phyloP scores from a whole-genome alignment of 1,140 invertebrate species.

The Temnothorax longispinosus region DNA sequence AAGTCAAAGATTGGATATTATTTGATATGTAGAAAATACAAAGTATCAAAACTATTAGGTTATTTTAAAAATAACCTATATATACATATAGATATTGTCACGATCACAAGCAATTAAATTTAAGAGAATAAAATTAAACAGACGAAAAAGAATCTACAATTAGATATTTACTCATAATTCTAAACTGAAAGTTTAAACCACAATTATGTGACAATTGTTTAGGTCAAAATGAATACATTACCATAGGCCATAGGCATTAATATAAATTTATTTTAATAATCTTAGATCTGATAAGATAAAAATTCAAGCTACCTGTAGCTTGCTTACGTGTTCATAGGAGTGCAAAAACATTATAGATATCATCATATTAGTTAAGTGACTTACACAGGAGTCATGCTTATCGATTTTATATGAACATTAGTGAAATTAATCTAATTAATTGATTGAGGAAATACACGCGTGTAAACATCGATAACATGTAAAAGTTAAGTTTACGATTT shows the following conservation, averaged over 20 bases:
- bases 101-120: background rate
- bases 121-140: background rate
- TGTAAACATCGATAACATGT: background rate
- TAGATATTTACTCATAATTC: background rate
- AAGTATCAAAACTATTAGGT: background rate
- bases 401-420: background rate
- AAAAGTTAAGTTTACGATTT: background rate
- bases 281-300: slow-evolving; percentile 43
- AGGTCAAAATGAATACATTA: background rate
- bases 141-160: background rate
- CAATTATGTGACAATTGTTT: slow-evolving; percentile 9
- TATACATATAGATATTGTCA: background rate
- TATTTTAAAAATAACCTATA: background rate
- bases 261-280: slow-evolving; percentile 12
- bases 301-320: slow-evolving; percentile 9
- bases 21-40: background rate
- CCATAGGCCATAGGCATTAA: background rate
- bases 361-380: background rate
- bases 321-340: slow-evolving; percentile 26
- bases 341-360: slow-evolving; percentile 18
- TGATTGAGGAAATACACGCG: background rate
- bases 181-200: background rate
- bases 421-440: slow-evolving; percentile 13
- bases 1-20: background rate
- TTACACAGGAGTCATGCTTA: background rate